Base-by-base conservation (phyloP, 2,888 invertebrate genomes). In the Caenorhabditis uteleia region DNA sequence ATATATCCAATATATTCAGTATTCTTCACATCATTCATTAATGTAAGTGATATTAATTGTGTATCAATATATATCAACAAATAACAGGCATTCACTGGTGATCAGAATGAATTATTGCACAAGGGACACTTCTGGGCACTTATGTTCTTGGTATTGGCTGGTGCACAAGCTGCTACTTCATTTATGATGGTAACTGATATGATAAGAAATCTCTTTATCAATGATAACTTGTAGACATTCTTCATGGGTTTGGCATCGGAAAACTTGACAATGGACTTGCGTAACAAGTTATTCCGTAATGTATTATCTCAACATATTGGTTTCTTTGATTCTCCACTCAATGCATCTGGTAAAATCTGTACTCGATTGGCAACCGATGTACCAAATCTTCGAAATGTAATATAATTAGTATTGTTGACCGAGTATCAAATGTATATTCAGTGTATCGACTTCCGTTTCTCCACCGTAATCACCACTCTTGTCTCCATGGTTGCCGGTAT, bases 1-100 rank as follows among this genome's bases (percentile, higher is more conserved):
- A 76, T 84, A 12, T 85, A 85, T 75, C 86, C 86, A 3, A 80
- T 84, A 3, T 86, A 85, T 76, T 85, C 86, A 23, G 79, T 86
- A 38, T 85, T 86, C 68, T 83, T 84, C 73, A 75, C 77, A 43
- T 71, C 80, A 47, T 79, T 83, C 25, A 77, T 83, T 44, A 50
- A 67, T 44, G 80, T 79, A 36, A 44, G 55, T 48, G n/a, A n/a
- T n/a, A n/a, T n/a, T n/a, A n/a, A n/a, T n/a, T n/a, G n/a, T n/a
- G n/a, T n/a, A n/a, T n/a, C n/a, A 29, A 29, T 12, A 50, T 12
- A 16, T 5, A 16, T 18, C 21, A 20, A 12, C 12, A 36, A 2
- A 23, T 61, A 67, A 31, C 45, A 72, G 67, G 56, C 72, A 23
- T 77, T 77, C 67, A 54, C 75, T 4, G 49, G 83, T 33, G 70